Evolutionary conservation across 2,888 invertebrate species (phyloP), one percentile per base, ranked within the genome.

Genomic region (Tenthredo mesomela): DNA sequence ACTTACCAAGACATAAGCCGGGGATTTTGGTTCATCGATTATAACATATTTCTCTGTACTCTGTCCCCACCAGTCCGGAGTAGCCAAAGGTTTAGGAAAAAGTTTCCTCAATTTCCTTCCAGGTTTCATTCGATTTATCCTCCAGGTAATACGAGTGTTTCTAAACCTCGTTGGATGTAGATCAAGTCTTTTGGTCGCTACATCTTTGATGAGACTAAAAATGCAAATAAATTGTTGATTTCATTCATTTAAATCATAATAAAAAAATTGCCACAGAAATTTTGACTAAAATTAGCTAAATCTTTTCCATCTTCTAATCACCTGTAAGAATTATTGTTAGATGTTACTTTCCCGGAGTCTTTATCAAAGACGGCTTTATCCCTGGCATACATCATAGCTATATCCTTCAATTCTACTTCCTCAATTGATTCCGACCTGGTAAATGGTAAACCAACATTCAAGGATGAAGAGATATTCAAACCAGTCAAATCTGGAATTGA

Each of bases 11-110:
- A 93, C 92, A 91, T 97, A 97, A 40, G 94, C 93, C 37, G 94
- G 94, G 84, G 96, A 95, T 90, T 95, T 95, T 54, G 95, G 94
- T 88, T 97, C 97, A 91, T 98, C 96, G 83, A 98, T 95, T 85
- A 97, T 94, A 83, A 97, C 90, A 93, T 95, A 97, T 90, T 97
- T 96, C 92, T 98, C 97, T 80, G 97, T 95, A 89, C 96, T 96
- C 90, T 96, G 96, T 9, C 97, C 96, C 93, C 96, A 96, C 93
- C 95, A 95, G 58, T 88, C 85, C 10, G 96, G 96, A 58, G 97
- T 95, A 89, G 96, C 95, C 86, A 94, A 93, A 1, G 97, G 97
- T 87, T 96, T 95, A 2, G 96, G 95, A 92, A 98, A 97, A 67
- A 97, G 90, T 90, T 95, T 95, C 21, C 98, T 94, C 15, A 98